Evolutionary conservation across 2,797 vertebrate species (phyloP), one percentile per base, ranked within the genome.

Genomic region (Luscinia megarhynchos): DNA sequence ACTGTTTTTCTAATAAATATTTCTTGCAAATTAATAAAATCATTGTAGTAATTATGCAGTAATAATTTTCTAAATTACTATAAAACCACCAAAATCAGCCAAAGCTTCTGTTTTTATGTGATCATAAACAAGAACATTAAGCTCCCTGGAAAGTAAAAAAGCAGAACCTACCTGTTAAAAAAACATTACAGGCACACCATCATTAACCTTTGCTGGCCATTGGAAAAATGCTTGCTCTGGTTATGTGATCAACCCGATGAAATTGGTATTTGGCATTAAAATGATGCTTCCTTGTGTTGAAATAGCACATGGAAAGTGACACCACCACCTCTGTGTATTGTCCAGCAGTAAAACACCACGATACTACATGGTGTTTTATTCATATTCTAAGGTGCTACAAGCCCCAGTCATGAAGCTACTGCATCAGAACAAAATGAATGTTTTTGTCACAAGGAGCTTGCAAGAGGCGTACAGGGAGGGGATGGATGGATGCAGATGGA

Each of bases 391-490:
- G 58, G 30, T 27, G 38, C 38, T 73, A 57, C 45, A 81, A 81
- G n/a, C 1, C 2, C 29, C 41, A 55, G 32, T 27, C 30, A n/a
- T 0, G 10, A 54, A 91, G 63, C 12, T 34, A 22, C 66, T 12
- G 17, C 6, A 51, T 16, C n/a, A 45, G 58, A 59, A 61, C 46
- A 51, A 54, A 75, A 34, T 0, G 0, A 16, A 15, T 12, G 4
- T 5, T 75, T 32, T 48, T 27, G 40, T 30, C 38, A 29, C 23
- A 15, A 41, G 15, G 26, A 70, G 36, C 27, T 55, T 8, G 18
- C 0, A 0, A 15, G 0, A 1, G 36, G 16, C 0, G 0, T 9
- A 14, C n/a, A 69, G n/a, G 24, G 34, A 85, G 23, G 29, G 27
- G 46, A 75, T 0, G 4, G 51, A 51, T 2, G 20, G 48, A 48